Evolutionary conservation across 2,113 vertebrate genomes (phyloP), one percentile per base, ranked within the genome.

Genomic region (Taurulus bubalis): DNA sequence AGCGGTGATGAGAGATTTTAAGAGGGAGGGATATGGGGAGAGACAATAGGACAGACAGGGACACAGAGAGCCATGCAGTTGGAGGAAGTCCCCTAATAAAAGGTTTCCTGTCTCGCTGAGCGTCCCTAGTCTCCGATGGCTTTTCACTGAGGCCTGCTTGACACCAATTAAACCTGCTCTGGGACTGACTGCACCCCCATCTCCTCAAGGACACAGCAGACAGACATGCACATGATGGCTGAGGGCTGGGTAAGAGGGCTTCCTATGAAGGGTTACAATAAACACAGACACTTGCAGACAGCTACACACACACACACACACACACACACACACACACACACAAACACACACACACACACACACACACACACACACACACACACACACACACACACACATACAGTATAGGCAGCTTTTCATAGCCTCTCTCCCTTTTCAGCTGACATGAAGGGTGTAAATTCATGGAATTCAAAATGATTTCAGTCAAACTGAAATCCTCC

Each of bases 31-130:
- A 86, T 84, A 78, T 71, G 75, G 62, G 30, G 58, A 63, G 79
- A 90, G 86, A 93, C 89, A 93, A 93, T 92, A 70, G 89, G 85
- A 90, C 80, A 80, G 84, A 88, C 74, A 59, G 82, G 82, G 85
- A 92, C 88, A 79, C 64, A 30, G 47, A 84, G 81, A 88, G 76
- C 71, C 89, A 66, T 85, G 77, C 85, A 87, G 87, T 86, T 71
- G 62, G 72, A 94, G 90, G 93, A 89, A 93, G 94, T 93, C 89
- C 92, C 92, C 91, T 91, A 95, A 89, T 96, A 95, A 96, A 96
- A 95, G 93, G 72, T 90, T 96, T 96, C 95, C 95, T 95, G 94
- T 92, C 95, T 92, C 80, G 75, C 91, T 94, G 92, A 94, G 93
- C 90, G 90, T 95, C 92, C 92, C 59, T 3, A 55, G 75, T 83